Conservation (phyloP, 2,797 vertebrate genomes). For the Sardinella longiceps region DNA sequence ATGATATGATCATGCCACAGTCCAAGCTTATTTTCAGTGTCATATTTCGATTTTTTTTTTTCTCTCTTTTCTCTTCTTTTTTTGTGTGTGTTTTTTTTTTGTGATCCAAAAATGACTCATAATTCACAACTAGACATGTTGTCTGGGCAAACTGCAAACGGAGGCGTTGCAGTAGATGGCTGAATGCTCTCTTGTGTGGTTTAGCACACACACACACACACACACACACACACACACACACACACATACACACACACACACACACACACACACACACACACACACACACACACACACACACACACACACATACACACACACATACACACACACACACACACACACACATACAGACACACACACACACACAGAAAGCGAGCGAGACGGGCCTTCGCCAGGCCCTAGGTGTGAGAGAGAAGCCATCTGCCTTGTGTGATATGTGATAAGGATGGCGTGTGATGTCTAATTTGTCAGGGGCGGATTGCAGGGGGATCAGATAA, state of each 20-base stretch:
- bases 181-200: constrained; percentile 10
- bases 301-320: background rate
- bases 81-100: background rate
- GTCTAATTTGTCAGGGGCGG: constrained; percentile 45
- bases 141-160: background rate
- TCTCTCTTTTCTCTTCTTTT: background rate
- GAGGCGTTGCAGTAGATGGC: background rate
- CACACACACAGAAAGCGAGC: background rate
- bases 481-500: constrained; percentile 43
- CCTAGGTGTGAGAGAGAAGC: constrained; percentile 31
- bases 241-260: constrained; percentile 28
- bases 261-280: constrained; percentile 23
- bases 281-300: constrained; percentile 16
- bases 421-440: constrained; percentile 35
- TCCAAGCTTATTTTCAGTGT: constrained; percentile 1
- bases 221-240: background rate
- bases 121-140: constrained; percentile 23
- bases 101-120: background rate
- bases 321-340: constrained; percentile 27
- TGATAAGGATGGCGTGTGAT: constrained; percentile 26
- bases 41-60: background rate
- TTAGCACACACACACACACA: background rate
- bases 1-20: background rate
- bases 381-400: background rate
- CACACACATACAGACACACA: constrained; percentile 25